Percentiles rank a stretch among this genome's conserved stretches.
Evolutionary conservation across 2,797 vertebrate genomes (phyloP).

Genomic region (Sarcophilus harrisii): DNA sequence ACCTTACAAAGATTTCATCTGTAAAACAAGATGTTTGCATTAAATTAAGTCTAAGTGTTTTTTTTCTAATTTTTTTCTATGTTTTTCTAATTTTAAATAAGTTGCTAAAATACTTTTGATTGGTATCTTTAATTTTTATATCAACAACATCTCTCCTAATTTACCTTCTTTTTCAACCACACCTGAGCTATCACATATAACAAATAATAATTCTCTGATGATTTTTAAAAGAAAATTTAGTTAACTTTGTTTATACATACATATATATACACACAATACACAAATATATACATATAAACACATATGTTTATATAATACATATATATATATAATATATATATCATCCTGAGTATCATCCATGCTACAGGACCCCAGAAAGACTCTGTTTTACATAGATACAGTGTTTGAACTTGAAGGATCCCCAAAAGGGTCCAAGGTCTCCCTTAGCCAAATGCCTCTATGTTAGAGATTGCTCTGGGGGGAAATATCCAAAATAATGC

Average conservation of each 20-base stretch:
- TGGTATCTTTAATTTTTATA: background rate
- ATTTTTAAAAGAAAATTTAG: background rate
- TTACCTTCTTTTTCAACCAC: background rate
- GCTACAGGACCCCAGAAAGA: too few relatives aligned
- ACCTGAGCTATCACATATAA: background rate
- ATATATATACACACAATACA: too few relatives aligned
- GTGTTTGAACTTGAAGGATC: background rate
- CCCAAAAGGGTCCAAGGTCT: background rate
- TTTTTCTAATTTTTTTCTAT: too few relatives aligned
- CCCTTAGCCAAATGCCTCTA: background rate
- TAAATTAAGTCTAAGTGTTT: background rate
- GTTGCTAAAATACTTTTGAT: background rate
- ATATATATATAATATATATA: too few relatives aligned
- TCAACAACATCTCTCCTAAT: background rate
- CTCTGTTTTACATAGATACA: background rate
- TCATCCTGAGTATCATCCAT: too few relatives aligned
- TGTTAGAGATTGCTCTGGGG: background rate
- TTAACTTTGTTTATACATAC: too few relatives aligned
- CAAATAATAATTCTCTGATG: background rate
- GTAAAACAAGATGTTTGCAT: background rate
- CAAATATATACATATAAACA: too few relatives aligned
- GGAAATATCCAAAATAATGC: background rate
- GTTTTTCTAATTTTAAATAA: background rate
- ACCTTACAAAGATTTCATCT: background rate
- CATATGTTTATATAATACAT: too few relatives aligned